Conservation (phyloP, 2,797 vertebrate genomes). For the Liparis tanakae region DNA sequence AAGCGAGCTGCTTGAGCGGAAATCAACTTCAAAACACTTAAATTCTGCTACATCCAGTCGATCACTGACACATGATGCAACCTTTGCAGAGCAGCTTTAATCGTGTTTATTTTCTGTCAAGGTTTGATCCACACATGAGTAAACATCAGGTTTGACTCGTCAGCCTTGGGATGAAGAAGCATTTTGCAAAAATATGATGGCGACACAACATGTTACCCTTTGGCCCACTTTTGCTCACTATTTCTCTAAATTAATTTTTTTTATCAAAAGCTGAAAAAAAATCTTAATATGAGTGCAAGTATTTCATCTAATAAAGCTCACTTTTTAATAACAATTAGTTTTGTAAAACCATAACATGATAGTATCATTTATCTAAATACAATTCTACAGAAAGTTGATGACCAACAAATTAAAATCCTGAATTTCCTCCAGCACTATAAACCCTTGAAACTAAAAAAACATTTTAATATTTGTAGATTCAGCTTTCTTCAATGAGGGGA, state of each 20-base stretch:
- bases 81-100: constrained; percentile 3
- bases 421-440: background rate
- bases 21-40: constrained; percentile 8
- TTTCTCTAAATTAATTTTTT: background rate
- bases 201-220: background rate
- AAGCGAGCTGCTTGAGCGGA: constrained; percentile 3
- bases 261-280: background rate
- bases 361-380: background rate
- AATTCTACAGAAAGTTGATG: background rate
- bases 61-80: background rate
- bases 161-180: background rate
- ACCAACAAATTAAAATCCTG: background rate
- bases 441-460: background rate
- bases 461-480: background rate
- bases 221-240: no score
- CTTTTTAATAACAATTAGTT: background rate
- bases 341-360: background rate
- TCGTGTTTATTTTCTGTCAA: background rate
- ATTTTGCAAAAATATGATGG: background rate
- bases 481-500: background rate
- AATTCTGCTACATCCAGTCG: background rate
- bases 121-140: background rate
- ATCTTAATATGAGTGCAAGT: background rate
- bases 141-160: background rate
- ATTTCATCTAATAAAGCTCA: background rate